Conservation (phyloP, 2,888 invertebrate genomes). For the Pelosia muscerda region DNA sequence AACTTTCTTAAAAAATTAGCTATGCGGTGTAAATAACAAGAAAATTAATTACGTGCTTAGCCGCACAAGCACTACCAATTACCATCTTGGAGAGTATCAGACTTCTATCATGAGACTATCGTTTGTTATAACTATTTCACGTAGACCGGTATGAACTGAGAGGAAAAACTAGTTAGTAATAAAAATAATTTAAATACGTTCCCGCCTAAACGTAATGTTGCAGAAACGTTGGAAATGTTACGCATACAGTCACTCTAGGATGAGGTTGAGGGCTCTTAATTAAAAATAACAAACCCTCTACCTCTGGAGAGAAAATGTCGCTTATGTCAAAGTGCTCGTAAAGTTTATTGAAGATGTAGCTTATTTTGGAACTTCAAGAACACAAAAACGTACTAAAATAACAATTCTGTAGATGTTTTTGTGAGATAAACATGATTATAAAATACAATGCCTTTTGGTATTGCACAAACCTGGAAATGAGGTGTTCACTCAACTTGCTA, state of each 20-base stretch:
- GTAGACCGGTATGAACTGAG: too few species aligned
- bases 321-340: slow-evolving; percentile 7
- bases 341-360: slow-evolving; percentile 1
- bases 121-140: too few species aligned
- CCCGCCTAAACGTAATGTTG: not conserved
- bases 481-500: too few species aligned
- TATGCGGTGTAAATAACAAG: too few species aligned
- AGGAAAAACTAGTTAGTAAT: not conserved
- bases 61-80: too few species aligned
- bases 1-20: too few species aligned
- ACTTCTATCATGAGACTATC: too few species aligned
- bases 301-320: not conserved
- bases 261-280: slow-evolving; percentile 1
- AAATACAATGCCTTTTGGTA: not conserved
- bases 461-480: too few species aligned
- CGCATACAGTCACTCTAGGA: not conserved
- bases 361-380: not conserved
- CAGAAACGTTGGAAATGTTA: slow-evolving; percentile 4
- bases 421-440: not conserved
- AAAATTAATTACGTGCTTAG: too few species aligned
- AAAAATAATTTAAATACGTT: slow-evolving; percentile 1
- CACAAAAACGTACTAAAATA: not conserved
- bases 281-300: slow-evolving; percentile 11
- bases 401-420: not conserved
- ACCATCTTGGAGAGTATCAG: too few species aligned